A percentile compares a stretch with the other conserved stretches of the same genome.
Evolutionary conservation across 2,797 vertebrate species (phyloP).

Genomic region (Margarornis squamiger): DNA sequence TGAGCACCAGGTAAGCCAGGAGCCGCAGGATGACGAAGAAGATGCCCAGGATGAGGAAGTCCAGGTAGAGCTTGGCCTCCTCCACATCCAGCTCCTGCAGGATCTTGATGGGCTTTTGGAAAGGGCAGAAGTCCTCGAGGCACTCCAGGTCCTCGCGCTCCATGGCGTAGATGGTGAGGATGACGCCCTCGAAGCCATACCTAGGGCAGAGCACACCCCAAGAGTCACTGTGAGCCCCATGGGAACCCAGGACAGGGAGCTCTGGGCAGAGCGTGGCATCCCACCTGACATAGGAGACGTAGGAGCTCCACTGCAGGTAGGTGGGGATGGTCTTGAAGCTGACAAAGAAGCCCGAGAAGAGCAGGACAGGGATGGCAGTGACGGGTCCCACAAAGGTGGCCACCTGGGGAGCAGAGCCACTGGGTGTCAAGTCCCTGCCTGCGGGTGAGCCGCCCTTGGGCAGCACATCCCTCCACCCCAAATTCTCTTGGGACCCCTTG

Average conservation of each 20-base stretch:
- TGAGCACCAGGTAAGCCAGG: conserved; percentile 93
- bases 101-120: conserved; percentile 90
- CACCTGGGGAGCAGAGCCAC: conserved; percentile 78
- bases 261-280: background rate
- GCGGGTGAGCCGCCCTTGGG: rapidly evolving
- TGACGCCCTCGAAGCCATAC: conserved; percentile 96
- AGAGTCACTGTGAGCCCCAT: rapidly evolving
- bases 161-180: conserved; percentile 97
- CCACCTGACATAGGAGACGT: conserved; percentile 96
- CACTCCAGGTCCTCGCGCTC: conserved; percentile 91
- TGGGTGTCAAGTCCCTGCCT: background rate
- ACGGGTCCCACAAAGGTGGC: conserved; percentile 97
- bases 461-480: background rate
- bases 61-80: conserved; percentile 94
- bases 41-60: conserved; percentile 93
- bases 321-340: conserved; percentile 99
- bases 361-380: conserved; percentile 93
- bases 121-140: conserved; percentile 85
- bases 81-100: conserved; percentile 92
- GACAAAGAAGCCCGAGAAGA: conserved; percentile 98
- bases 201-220: conserved; percentile 59
- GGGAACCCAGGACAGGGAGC: background rate
- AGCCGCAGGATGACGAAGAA: conserved; percentile 92
- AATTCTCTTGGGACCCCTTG: rapidly evolving
- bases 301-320: conserved; percentile 98